Evolutionary conservation across 2,888 invertebrate genomes (phyloP).

Genomic region (Lepas anatifera): DNA sequence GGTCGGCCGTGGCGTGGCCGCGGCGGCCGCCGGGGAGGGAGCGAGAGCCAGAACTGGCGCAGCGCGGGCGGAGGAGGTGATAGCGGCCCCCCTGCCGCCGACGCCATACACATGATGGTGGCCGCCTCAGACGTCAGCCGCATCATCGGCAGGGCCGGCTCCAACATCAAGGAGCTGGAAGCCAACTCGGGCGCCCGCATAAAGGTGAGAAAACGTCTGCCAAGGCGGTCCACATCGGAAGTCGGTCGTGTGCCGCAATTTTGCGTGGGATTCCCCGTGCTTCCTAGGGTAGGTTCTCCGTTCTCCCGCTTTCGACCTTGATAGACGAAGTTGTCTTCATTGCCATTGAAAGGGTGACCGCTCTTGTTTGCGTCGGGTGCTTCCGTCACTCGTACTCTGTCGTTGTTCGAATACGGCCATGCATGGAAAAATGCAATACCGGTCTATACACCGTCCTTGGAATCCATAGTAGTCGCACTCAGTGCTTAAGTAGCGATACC

Average conservation of each 20-base stretch:
- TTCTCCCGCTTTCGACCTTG: too few relatives aligned
- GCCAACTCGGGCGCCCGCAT: constrained; percentile 2
- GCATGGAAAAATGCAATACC: too few relatives aligned
- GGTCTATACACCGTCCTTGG: too few relatives aligned
- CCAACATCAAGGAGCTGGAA: constrained; percentile 4
- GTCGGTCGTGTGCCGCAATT: too few relatives aligned
- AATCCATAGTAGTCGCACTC: too few relatives aligned
- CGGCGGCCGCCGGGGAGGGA: not conserved
- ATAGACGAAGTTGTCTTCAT: too few relatives aligned
- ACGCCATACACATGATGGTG: not conserved
- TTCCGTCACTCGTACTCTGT: not conserved
- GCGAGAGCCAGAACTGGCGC: not conserved
- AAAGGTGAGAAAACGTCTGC: not conserved
- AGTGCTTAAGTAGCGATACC: not conserved
- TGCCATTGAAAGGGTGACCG: too few relatives aligned
- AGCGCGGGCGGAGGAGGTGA: not conserved
- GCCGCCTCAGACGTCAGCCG: not conserved
- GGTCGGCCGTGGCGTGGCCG: not conserved
- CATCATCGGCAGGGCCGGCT: not conserved
- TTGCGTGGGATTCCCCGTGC: too few relatives aligned
- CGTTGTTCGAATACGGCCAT: too few relatives aligned
- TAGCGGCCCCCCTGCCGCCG: not conserved
- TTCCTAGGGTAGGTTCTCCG: too few relatives aligned
- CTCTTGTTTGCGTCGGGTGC: not conserved
- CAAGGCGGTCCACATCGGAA: too few relatives aligned